Evolutionary conservation across 2,113 vertebrate genomes (phyloP).

Genomic region (Glaucidium brasilianum): DNA sequence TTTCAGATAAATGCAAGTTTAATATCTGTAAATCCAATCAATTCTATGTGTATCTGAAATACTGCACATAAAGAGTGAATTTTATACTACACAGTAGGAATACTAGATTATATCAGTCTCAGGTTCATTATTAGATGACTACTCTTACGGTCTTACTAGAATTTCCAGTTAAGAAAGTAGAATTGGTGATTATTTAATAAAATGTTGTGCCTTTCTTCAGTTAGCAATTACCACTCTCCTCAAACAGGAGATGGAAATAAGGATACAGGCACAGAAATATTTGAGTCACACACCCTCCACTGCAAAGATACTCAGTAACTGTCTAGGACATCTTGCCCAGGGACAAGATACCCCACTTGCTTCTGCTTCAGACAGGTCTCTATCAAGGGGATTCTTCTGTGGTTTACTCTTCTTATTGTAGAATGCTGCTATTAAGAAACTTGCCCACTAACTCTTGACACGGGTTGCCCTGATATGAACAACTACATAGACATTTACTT

Average conservation of each 20-base stretch:
- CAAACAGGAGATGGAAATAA: background rate
- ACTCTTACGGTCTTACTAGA: background rate
- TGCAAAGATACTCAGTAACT: background rate
- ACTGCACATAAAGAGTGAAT: background rate
- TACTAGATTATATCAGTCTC: background rate
- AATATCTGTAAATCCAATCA: background rate
- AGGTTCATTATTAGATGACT: background rate
- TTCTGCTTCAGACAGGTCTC: background rate
- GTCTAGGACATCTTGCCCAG: background rate
- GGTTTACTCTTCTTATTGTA: background rate
- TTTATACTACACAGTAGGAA: background rate
- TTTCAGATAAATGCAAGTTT: background rate
- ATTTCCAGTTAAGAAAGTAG: background rate
- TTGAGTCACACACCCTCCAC: background rate
- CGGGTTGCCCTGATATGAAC: background rate
- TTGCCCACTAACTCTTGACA: background rate
- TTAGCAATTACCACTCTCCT: background rate
- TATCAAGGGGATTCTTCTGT: background rate
- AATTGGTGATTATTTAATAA: background rate
- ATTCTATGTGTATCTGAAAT: background rate
- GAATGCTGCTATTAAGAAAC: background rate
- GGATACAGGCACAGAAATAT: background rate
- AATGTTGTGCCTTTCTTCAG: background rate
- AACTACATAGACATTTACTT: accelerated
- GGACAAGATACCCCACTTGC: background rate